Conservation (phyloP, 2,797 vertebrate species). For the Erithacus rubecula region DNA sequence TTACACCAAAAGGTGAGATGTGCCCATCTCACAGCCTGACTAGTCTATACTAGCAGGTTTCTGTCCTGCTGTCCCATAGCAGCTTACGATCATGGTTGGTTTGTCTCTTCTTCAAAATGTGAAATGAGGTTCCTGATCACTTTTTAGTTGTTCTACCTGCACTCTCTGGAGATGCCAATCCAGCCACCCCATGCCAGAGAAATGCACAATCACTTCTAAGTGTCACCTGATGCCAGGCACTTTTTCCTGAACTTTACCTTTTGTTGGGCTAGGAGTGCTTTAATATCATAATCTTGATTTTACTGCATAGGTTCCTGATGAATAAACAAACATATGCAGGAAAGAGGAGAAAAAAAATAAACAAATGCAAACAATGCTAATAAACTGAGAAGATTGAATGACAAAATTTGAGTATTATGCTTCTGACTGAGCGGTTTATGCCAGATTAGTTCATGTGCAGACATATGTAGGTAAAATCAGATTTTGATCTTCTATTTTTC, state of each 20-base stretch:
- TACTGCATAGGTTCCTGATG: background rate
- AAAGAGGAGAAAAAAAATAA: background rate
- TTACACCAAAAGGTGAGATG: background rate
- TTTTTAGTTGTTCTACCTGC: background rate
- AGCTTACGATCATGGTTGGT: background rate
- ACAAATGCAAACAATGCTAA: background rate
- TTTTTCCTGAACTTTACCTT: background rate
- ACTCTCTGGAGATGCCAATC: background rate
- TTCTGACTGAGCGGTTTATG: background rate
- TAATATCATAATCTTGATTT: background rate
- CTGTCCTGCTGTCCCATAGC: background rate
- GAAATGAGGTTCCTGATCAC: background rate
- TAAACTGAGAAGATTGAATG: background rate
- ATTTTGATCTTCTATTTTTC: background rate
- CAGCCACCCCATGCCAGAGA: accelerated
- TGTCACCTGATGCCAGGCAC: background rate
- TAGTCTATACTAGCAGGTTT: background rate
- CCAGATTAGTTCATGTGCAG: background rate
- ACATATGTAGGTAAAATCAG: background rate
- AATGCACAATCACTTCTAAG: background rate
- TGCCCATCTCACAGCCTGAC: background rate
- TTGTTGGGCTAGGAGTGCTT: background rate
- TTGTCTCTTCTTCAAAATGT: background rate
- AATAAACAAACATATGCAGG: background rate
- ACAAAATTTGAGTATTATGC: background rate